Conservation (phyloP, 2,797 vertebrate species). For the Cyclopterus lumpus region DNA sequence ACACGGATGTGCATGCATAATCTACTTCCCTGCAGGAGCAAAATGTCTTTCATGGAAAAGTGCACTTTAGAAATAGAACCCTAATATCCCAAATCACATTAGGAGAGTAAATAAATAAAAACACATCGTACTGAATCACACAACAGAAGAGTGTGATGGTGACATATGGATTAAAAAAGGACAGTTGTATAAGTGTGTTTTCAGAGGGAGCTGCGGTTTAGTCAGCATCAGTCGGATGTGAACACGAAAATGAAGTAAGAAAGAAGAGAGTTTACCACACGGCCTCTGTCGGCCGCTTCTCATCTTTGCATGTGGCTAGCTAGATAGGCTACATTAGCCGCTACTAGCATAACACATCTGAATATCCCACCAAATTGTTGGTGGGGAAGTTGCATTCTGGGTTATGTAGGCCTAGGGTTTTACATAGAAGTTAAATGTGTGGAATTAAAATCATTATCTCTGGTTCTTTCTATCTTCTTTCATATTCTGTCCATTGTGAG, state of each 20-base stretch:
- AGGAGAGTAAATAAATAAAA: conserved; percentile 3
- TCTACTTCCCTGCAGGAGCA: conserved; percentile 65
- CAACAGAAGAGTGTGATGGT: not conserved
- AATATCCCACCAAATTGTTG: not conserved
- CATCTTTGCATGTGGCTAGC: not conserved
- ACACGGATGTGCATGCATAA: conserved; percentile 76
- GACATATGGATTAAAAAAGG: not conserved
- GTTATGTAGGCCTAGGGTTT: not conserved
- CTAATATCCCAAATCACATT: conserved; percentile 25
- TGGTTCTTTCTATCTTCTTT: not conserved
- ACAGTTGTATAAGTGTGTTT: not conserved
- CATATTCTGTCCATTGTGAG: not conserved
- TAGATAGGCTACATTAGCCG: not conserved
- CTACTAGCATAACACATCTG: not conserved
- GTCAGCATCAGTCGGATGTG: too few species aligned
- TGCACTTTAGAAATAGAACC: conserved; percentile 47
- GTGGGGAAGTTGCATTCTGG: not conserved
- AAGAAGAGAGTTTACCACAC: not conserved
- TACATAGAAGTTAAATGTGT: not conserved
- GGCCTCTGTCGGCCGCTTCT: not conserved
- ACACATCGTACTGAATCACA: conserved; percentile 9
- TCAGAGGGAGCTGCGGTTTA: too few species aligned
- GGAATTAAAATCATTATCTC: not conserved
- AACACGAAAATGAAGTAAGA: too few species aligned
- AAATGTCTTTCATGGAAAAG: conserved; percentile 42